Base-by-base conservation (phyloP, 1,140 invertebrate genomes). In the Panulirus ornatus region DNA sequence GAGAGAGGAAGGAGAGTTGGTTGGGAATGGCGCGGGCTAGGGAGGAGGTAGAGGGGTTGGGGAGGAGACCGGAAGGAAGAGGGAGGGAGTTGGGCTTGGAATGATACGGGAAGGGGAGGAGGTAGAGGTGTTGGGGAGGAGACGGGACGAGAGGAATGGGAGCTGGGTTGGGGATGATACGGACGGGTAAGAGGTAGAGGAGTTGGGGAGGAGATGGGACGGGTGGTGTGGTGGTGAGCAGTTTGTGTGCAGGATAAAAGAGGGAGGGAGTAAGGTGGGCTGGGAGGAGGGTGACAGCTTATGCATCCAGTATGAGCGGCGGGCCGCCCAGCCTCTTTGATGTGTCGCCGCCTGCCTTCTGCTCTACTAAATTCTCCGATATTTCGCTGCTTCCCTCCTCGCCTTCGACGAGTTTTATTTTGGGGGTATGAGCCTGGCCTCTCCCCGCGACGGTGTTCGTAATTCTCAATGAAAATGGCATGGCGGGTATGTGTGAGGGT, bases 271-370 rank as follows among this genome's bases (percentile, higher is more conserved):
- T 3, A 1, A 30, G 27, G n/a, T 22, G 27, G 58, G 14, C 1
- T 19, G 54, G 22, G 2, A 58, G 58, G 58, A 19, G 30, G n/a
- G 58, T 66, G 58, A 66, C 58, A 66, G 58, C 58, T 66, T 66
- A 66, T 66, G 58, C 58, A 66, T 66, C 58, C 58, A 27, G 58
- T 66, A 66, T 66, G 58, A 66, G 58, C 14, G 8, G 58, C 14
- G 58, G 58, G 58, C 58, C 16, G n/a, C 22, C n/a, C n/a, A 3
- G 1, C 58, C 58, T 66, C n/a, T 66, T 27, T 30, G 58, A 66
- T 27, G 58, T 30, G 58, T 66, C 58, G 5, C 58, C 58, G 11
- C n/a, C 54, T 22, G 8, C n/a, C 58, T 66, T 66, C 22, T 6
- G n/a, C 58, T 66, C 58, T 66, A 30, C 58, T 66, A 30, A 27